Conservation (phyloP, 2,888 invertebrate species). For the Himalopsyche anomala region DNA sequence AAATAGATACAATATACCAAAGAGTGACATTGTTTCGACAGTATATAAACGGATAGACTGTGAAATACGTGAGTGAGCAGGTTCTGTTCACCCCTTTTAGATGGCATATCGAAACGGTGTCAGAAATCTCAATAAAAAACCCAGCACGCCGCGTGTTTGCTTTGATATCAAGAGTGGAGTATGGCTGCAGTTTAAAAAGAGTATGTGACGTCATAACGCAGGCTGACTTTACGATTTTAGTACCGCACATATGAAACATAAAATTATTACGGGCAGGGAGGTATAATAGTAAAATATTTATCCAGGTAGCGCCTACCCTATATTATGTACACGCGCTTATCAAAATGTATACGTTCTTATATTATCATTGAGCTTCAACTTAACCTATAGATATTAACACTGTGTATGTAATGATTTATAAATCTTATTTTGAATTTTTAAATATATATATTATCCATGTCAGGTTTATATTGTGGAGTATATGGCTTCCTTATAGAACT, state of each 20-base stretch:
- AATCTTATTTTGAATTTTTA: no score
- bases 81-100: not conserved
- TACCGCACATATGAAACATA: conserved; percentile 40
- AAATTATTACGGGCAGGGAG: conserved; percentile 11
- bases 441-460: no score
- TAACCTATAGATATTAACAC: not conserved
- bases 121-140: conserved; percentile 25
- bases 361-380: not conserved
- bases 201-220: conserved; percentile 23
- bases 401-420: no score
- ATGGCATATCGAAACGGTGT: not conserved
- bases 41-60: no score
- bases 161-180: not conserved
- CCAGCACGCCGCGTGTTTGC: conserved; percentile 7
- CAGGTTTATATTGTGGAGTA: no score
- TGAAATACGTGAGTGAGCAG: not conserved
- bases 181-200: conserved; percentile 17
- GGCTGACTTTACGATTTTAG: conserved; percentile 40
- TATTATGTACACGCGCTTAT: not conserved
- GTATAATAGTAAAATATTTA: conserved; percentile 42
- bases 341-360: conserved; percentile 2
- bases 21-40: no score
- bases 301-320: conserved; percentile 27
- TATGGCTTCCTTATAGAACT: no score
- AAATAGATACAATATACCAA: no score